Percentiles rank a stretch among this genome's conserved stretches.
Evolutionary conservation across 1,140 invertebrate species (phyloP).

Genomic region (Drosophila saltans): DNA sequence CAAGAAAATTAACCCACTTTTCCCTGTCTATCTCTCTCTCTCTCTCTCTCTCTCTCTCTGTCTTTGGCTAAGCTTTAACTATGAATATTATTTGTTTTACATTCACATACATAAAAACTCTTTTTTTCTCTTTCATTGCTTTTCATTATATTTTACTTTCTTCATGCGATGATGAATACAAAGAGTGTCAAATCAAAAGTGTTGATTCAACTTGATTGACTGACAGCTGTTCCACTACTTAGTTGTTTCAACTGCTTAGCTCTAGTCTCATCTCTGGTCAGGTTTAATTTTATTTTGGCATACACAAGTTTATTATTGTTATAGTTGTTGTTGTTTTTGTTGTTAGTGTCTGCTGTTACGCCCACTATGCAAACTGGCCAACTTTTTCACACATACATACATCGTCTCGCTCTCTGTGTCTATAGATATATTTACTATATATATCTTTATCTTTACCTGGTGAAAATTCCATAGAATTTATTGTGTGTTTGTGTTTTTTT

Average conservation of each 20-base stretch:
- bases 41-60: too few species aligned
- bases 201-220: conserved; percentile 49
- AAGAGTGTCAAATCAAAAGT: conserved; percentile 49
- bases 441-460: conserved; percentile 40
- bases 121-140: conserved; percentile 23
- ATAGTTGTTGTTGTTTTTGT: conserved; percentile 37
- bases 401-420: conserved; percentile 14
- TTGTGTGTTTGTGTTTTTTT: conserved; percentile 26
- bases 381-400: conserved; percentile 27
- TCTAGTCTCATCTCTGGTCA: background rate
- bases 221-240: background rate
- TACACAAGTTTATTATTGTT: conserved; percentile 13
- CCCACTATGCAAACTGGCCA: conserved; percentile 39
- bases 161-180: conserved; percentile 27
- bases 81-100: conserved; percentile 38
- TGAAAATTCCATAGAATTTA: conserved; percentile 72
- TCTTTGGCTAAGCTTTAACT: conserved; percentile 23
- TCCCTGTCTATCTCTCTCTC: conserved; percentile 10
- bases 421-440: conserved; percentile 5
- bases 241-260: conserved; percentile 6
- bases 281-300: conserved; percentile 27
- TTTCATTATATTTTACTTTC: conserved; percentile 9
- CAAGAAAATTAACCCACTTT: conserved; percentile 52
- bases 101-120: background rate
- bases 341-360: conserved; percentile 23